Evolutionary conservation across 2,113 vertebrate genomes (phyloP), one percentile per base, ranked within the genome.

Genomic region (Rostratula benghalensis): DNA sequence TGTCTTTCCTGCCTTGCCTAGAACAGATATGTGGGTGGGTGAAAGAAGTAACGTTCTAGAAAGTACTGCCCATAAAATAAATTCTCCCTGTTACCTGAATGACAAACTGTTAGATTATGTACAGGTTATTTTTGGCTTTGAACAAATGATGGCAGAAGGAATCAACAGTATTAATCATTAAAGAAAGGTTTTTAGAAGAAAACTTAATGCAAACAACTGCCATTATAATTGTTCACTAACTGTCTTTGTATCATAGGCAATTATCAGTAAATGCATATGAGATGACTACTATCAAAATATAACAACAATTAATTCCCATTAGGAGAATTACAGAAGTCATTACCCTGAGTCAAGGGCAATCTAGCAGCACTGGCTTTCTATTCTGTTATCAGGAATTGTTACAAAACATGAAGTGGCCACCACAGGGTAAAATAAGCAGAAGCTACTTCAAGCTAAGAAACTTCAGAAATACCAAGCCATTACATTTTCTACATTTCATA

Each of bases 1-100:
- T 68, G 14, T 69, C 45, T 91, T 95, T 96, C 15, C 86, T 90
- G 43, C 56, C 79, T 93, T 79, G 41, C 63, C 70, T 81, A 35
- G 60, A 96, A 89, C 18, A 69, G 74, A 65, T 56, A 51, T 18
- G 77, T 85, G 90, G 54, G 87, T 57, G 89, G 63, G 37, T 71
- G 69, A 95, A 81, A 77, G 83, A 94, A 92, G 64, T 48, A 91
- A 86, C 83, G 50, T 82, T 97, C 77, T 94, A 48, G 93, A 93
- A 96, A 91, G 45, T 25, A 73, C 51, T 83, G 63, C 59, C 57
- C 37, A 5, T 71, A 23, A 82, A 56, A 94, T 46, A 89, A 82
- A 83, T 89, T 79, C 54, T 87, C 9, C 33, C 41, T 23, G 35
- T 37, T 86, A 75, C 80, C 56, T 78, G 74, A 79, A 96, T 31